Conservation (phyloP, 2,113 vertebrate genomes). For the Corythaixoides concolor region DNA sequence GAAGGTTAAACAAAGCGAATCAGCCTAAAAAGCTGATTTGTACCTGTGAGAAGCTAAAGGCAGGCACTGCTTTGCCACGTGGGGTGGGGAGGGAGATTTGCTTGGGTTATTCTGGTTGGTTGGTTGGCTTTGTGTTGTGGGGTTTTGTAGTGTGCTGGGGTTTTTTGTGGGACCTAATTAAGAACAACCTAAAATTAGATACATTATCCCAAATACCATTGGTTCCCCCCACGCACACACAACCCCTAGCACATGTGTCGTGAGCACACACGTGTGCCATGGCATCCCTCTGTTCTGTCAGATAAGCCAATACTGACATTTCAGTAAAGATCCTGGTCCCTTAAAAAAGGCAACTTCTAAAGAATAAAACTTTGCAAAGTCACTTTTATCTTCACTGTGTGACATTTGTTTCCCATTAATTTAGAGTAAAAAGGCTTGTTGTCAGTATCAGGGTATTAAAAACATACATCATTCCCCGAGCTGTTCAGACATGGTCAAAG, state of each 20-base stretch:
- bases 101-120: background rate
- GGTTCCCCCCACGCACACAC: accelerated
- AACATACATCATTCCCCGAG: constrained; percentile 42
- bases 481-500: constrained; percentile 37
- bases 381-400: constrained; percentile 3
- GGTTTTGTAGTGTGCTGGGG: background rate
- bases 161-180: background rate
- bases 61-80: background rate
- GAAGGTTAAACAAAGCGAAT: background rate
- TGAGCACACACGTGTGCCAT: accelerated
- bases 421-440: constrained; percentile 43
- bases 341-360: background rate
- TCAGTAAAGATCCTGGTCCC: background rate
- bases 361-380: constrained; percentile 42
- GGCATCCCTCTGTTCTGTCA: background rate
- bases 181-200: background rate
- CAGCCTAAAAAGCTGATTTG: background rate
- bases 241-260: accelerated
- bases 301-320: background rate
- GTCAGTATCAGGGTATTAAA: constrained; percentile 40
- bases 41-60: background rate
- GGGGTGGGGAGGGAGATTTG: too few species aligned
- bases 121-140: background rate
- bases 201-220: background rate
- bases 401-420: constrained; percentile 53